phyloP scores from a whole-genome alignment of 2,797 vertebrate genomes.

The Harpagifer antarcticus region DNA sequence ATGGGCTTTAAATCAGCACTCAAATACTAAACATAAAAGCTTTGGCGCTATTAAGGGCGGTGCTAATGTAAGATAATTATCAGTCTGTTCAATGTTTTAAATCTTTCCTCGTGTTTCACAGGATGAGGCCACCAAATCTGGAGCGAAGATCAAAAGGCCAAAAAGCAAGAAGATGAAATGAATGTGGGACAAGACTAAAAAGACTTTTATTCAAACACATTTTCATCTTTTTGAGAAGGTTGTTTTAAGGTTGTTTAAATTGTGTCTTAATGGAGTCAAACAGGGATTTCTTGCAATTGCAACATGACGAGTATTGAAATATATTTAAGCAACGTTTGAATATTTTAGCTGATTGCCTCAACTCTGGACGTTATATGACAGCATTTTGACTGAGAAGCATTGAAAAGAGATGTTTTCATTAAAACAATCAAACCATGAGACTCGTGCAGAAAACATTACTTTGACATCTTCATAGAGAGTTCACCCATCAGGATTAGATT shows the following conservation, averaged over 20 bases:
- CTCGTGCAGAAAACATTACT: background rate
- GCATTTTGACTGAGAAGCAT: conserved; percentile 4
- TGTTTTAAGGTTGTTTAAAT: background rate
- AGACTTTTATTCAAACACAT: background rate
- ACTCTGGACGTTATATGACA: background rate
- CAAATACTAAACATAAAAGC: conserved; percentile 37
- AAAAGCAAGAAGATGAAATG: conserved; percentile 86
- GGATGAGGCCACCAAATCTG: conserved; percentile 81
- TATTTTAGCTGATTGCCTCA: background rate
- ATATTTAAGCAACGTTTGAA: background rate
- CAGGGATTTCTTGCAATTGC: background rate
- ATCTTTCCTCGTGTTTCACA: conserved; percentile 65
- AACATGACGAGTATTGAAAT: background rate
- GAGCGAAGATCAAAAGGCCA: conserved; percentile 77
- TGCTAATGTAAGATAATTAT: conserved; percentile 53
- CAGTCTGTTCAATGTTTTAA: conserved; percentile 37
- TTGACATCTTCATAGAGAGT: conserved; percentile 5
- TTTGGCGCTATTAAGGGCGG: conserved; percentile 33
- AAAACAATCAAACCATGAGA: conserved; percentile 19
- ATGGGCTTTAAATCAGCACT: conserved; percentile 50
- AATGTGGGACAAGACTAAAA: conserved; percentile 34
- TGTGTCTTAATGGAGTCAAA: background rate
- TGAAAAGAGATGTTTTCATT: conserved; percentile 46
- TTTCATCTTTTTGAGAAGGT: background rate
- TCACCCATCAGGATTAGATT: background rate